A percentile compares a stretch with the other conserved stretches of the same genome.
phyloP scores from a whole-genome alignment of 2,888 invertebrate genomes.

The Sinhomidia bicolor region DNA sequence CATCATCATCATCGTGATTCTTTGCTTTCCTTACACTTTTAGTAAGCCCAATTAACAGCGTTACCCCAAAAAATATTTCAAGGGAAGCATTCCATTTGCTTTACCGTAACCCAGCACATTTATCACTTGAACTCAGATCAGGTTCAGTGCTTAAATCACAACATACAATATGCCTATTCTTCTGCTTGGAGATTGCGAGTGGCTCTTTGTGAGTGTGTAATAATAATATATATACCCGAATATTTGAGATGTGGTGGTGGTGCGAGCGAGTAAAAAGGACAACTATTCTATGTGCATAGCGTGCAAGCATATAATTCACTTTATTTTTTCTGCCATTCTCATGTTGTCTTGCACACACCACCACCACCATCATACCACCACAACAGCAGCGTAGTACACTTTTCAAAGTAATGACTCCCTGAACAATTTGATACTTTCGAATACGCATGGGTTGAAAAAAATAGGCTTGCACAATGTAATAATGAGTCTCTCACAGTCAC shows the following conservation, averaged over 20 bases:
- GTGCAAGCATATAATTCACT: conserved; percentile 40
- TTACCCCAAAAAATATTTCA: conserved; percentile 44
- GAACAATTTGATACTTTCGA: neutral
- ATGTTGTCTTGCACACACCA: conserved; percentile 4
- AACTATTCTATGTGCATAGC: conserved; percentile 7
- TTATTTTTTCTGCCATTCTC: neutral
- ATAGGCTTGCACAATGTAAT: neutral
- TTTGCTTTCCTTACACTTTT: conserved; percentile 34
- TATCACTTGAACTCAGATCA: conserved; percentile 64
- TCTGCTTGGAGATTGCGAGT: neutral
- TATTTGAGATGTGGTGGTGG: no score
- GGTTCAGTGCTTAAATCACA: conserved; percentile 54
- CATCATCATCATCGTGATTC: neutral
- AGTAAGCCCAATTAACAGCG: conserved; percentile 66
- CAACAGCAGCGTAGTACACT: no score
- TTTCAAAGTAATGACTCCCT: neutral
- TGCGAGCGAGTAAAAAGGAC: neutral
- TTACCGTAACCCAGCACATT: conserved; percentile 60
- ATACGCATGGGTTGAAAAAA: neutral
- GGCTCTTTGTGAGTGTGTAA: neutral
- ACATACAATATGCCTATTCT: conserved; percentile 4
- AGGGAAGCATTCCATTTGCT: conserved; percentile 63
- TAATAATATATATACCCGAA: neutral
- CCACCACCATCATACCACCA: no score
- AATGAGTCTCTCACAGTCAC: neutral